These are phyloP conservation scores for Caracal caracal DNA, from an alignment of 2,113 vertebrate species.

Conservation along the genomic window DNA sequence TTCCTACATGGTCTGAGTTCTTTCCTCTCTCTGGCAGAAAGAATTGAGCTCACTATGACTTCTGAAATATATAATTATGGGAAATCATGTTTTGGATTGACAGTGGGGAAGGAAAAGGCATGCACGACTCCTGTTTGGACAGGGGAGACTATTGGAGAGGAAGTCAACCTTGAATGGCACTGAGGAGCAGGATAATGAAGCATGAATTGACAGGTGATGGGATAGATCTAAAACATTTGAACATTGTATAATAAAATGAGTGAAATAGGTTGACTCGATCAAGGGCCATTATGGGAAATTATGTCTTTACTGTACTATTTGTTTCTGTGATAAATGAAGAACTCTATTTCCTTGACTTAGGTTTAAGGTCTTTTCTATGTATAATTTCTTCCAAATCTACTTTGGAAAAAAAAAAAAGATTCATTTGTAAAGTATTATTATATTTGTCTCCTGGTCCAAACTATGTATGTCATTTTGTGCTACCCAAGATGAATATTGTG, in stretches of 20 bases:
- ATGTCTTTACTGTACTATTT: slow-evolving; percentile 68
- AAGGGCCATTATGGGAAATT: slow-evolving; percentile 73
- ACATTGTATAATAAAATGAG: slow-evolving; percentile 66
- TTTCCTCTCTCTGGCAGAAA: neutral
- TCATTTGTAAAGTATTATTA: slow-evolving; percentile 80
- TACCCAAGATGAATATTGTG: slow-evolving; percentile 77
- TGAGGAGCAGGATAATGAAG: slow-evolving; percentile 58
- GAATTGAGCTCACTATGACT: neutral
- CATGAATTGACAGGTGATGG: slow-evolving; percentile 59
- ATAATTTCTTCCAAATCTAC: slow-evolving; percentile 78
- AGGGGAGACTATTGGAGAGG: neutral
- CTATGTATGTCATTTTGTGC: slow-evolving; percentile 76
- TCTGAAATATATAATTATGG: slow-evolving; percentile 8
- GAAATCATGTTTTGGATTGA: neutral
- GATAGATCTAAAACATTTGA: slow-evolving; percentile 52
- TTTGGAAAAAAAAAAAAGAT: slow-evolving; percentile 72
- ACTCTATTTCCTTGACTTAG: slow-evolving; percentile 65
- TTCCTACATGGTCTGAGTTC: neutral
- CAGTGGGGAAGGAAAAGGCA: neutral
- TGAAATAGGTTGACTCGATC: slow-evolving; percentile 76
- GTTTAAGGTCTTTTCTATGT: slow-evolving; percentile 64
- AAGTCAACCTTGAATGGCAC: slow-evolving; percentile 46
- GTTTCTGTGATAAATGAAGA: slow-evolving; percentile 77
- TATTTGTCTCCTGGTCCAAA: slow-evolving; percentile 74
- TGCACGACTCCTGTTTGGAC: neutral